Base-by-base conservation (phyloP, 2,113 vertebrate species). In the Taurulus bubalis region DNA sequence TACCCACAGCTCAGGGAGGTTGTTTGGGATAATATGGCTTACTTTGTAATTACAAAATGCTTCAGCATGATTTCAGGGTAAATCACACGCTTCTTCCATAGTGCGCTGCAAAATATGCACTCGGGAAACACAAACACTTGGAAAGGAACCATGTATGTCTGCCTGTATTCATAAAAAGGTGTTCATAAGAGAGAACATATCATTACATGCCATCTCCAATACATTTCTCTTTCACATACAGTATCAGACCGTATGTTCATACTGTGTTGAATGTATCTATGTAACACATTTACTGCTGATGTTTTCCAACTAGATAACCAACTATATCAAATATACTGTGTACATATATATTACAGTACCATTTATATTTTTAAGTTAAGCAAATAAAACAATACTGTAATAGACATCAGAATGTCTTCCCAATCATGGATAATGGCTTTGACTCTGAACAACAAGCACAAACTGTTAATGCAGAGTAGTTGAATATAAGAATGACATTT, bases 1-100 rank as follows among this genome's bases (percentile, higher is more conserved):
- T 89, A 84, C 79, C 80, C 56, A 59, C 34, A 65, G 83, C 81
- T 88, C 77, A 76, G 70, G 71, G 67, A 91, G 76, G 71, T 71
- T 84, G 80, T 77, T 83, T 80, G 80, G 83, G 71, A 90, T 89
- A 84, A 90, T 81, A 58, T 86, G 86, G 87, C 90, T 87, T 87
- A 86, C 83, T 88, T 88, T 85, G 78, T 84, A 91, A 90, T 92
- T 87, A 92, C 73, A 84, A 88, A 92, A 87, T 36, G 78, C 85
- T 24, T 59, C 60, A 49, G 79, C 69, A 16, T 77, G 70, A 89
- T 91, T 90, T 91, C 81, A 90, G 66, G 79, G 83, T 84, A 75
- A 85, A 85, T 87, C 83, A 83, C 82, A 87, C 7, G 70, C 73
- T 63, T 70, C 58, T 78, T 67, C 7, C 68, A 55, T 15, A 22